Evolutionary conservation across 2,888 invertebrate genomes (phyloP).

Genomic region (Erebia epiphron): DNA sequence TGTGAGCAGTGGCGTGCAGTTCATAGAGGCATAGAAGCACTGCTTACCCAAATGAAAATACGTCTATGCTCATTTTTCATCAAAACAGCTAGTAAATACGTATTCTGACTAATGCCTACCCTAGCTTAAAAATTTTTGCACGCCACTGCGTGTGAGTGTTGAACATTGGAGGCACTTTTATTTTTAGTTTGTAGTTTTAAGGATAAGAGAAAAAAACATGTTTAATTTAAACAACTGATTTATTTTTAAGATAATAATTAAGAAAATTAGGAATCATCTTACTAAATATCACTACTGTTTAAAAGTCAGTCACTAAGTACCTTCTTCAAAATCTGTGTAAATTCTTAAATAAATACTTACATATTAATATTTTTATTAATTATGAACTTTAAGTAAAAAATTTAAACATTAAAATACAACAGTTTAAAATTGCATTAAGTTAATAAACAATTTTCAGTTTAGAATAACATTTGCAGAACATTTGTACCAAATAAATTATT

Average conservation of each 20-base stretch:
- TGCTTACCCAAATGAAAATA: too few species aligned
- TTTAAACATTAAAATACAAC: constrained; percentile 42
- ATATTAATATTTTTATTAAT: constrained; percentile 33
- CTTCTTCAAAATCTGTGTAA: constrained; percentile 32
- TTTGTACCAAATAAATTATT: constrained; percentile 39
- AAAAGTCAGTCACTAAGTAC: constrained; percentile 47
- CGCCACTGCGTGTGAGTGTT: too few species aligned
- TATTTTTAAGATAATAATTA: constrained; percentile 59
- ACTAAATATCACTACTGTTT: constrained; percentile 52
- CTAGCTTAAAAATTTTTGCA: too few species aligned
- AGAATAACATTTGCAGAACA: constrained; percentile 39
- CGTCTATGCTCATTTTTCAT: too few species aligned
- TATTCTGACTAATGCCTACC: too few species aligned
- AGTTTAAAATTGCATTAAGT: constrained; percentile 47
- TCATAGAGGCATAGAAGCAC: too few species aligned
- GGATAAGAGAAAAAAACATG: constrained; percentile 28
- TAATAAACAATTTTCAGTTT: constrained; percentile 31
- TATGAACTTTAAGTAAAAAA: constrained; percentile 34
- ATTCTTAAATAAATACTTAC: neutral
- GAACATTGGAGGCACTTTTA: too few species aligned
- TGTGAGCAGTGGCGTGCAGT: too few species aligned
- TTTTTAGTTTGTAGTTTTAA: neutral
- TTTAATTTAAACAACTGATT: constrained; percentile 67
- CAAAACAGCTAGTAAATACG: too few species aligned
- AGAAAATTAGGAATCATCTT: constrained; percentile 58